Conservation (phyloP, 2,888 invertebrate genomes). For the Theretra japonica region DNA sequence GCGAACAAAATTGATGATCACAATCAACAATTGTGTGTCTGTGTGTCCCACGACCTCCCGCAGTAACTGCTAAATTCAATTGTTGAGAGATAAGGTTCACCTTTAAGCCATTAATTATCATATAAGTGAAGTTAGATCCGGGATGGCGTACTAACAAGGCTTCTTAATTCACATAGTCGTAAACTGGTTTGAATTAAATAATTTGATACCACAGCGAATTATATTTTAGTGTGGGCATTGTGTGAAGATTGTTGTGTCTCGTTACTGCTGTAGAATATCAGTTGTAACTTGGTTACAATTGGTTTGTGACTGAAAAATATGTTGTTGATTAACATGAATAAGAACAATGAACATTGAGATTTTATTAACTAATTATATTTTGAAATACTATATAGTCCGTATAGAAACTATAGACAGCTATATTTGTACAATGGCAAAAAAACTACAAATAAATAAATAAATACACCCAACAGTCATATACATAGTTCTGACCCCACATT, state of each 20-base stretch:
- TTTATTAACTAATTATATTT: no score
- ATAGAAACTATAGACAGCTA: no score
- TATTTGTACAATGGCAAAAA: no score
- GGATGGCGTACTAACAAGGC: slow-evolving; percentile 29
- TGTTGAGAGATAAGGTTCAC: slow-evolving; percentile 59
- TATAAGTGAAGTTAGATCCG: slow-evolving; percentile 34
- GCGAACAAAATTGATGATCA: slow-evolving; percentile 73
- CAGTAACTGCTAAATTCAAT: slow-evolving; percentile 64
- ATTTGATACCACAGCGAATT: neutral
- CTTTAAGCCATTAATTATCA: slow-evolving; percentile 55
- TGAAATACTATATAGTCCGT: no score
- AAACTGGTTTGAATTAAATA: slow-evolving; percentile 7
- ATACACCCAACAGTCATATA: no score
- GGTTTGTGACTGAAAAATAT: no score
- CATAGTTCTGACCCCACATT: no score
- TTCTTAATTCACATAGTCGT: slow-evolving; percentile 18
- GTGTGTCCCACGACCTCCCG: slow-evolving; percentile 75
- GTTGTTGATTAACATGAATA: no score
- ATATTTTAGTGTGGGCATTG: neutral
- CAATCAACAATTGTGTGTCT: slow-evolving; percentile 60
- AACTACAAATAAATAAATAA: no score
- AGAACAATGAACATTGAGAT: no score
- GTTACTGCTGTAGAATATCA: neutral
- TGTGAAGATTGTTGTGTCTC: neutral
- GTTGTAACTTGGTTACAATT: no score